Base-by-base conservation (phyloP, 1,140 invertebrate genomes). In the Euwallacea fornicatus region DNA sequence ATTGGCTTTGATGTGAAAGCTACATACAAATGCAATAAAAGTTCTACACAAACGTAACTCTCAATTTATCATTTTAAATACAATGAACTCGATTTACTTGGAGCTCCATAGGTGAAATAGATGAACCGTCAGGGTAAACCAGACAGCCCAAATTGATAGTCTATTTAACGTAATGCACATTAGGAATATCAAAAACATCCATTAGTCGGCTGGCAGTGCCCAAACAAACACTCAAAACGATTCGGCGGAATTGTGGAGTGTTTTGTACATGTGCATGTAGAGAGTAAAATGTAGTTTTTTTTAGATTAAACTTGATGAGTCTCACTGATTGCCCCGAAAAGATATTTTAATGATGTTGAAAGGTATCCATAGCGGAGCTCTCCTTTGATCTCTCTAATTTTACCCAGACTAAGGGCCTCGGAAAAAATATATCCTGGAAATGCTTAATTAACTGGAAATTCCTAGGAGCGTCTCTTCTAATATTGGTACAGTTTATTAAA, bases 401-500 rank as follows among this genome's bases (percentile, higher is more conserved):
- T 6, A 50, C 46, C 6, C 13, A 50, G 13, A 11, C 13, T 50
- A 6, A 50, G 13, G 46, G 46, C 21, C 21, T 46, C 0, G 15
- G 42, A 47, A 50, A 21, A 47, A 21, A 46, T 9, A 47, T 11
- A 44, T 64, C 16, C 15, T 11, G 47, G 47, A 64, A 64, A 64
- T 64, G 62, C 46, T 16, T 64, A 64, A 50, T 64, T 64, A 64
- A 64, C 62, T 64, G 44, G 62, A 64, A 64, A 64, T 50, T 8
- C 16, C 42, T 64, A 15, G 44, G 47, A 64, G 46, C 62, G 42
- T 64, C 44, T 50, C 13, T 10, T 46, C 10, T 64, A 44, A 50
- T 44, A 44, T 50, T 13, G 62, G 47, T 50, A 64, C 42, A 64
- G 62, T 11, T 64, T 64, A 64, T 64, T 64, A 50, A 50, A 50